Base-by-base conservation (phyloP, 2,888 invertebrate genomes). In the Parnassius mnemosyne region DNA sequence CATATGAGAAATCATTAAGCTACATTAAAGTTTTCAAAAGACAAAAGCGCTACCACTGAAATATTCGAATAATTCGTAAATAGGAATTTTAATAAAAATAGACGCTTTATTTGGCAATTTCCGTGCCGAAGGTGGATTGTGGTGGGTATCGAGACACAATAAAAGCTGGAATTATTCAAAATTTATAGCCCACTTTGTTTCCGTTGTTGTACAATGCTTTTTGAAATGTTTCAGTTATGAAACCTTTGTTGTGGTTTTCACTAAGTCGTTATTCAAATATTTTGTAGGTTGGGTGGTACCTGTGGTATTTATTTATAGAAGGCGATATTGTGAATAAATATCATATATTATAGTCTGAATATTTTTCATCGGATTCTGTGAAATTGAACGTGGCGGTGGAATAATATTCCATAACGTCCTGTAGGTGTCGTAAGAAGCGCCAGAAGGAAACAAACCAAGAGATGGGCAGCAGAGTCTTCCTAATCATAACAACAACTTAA, bases 111-210 rank as follows among this genome's bases (percentile, higher is more conserved):
- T 58, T 52, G 20, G 34, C 53, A 46, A 59, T 46, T 46, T 58
- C 11, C 34, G 46, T 34, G 60, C 61, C 63, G 66, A 68, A 66
- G 61, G n/a, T n/a, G n/a, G 64, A 58, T 66, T 64, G 66, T 66
- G 65, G 69, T 60, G 49, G 61, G 67, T 65, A 65, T 59, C 68
- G 34, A 34, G n/a, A 53, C 70, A 67, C 72, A 72, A 66, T 64
- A 71, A 72, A 79, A 76, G 73, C 71, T 68, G 70, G 74, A 73
- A 76, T 79, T 79, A 79, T 75, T 71, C 65, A 67, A 69, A 77
- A 81, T 81, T 83, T 81, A 83, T 78, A 67, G 71, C 68, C 68
- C 68, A 72, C 72, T 76, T 75, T 74, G 74, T 76, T 80, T 79
- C 72, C 74, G 65, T 67, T 66, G 65, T 74, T 71, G 13, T 13